These are phyloP conservation scores for Myotis davidii DNA, from an alignment of 2,113 vertebrate species.

Conservation along the genomic window DNA sequence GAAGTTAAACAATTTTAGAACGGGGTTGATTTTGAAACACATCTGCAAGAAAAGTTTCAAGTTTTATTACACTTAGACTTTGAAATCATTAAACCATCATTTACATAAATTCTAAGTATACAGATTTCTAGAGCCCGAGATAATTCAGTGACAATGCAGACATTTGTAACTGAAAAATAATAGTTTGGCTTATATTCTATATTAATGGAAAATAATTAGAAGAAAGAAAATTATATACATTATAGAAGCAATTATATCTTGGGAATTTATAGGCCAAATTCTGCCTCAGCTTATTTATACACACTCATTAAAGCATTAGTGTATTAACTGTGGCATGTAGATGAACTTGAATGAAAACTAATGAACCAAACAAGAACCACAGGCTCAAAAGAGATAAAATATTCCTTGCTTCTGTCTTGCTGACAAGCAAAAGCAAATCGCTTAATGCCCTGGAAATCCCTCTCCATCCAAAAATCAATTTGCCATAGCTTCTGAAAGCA, in stretches of 20 bases:
- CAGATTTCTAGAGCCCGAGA: not conserved
- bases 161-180: constrained; percentile 21
- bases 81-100: not conserved
- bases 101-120: constrained; percentile 40
- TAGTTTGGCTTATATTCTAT: constrained; percentile 12
- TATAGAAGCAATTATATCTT: constrained; percentile 48
- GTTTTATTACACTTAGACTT: not conserved
- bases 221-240: constrained; percentile 39
- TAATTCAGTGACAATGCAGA: not conserved
- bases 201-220: constrained; percentile 51
- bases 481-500: constrained; percentile 58
- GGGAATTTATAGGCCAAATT: constrained; percentile 36
- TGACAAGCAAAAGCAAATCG: constrained; percentile 70
- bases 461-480: constrained; percentile 73
- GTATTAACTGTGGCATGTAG: constrained; percentile 52
- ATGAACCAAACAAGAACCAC: constrained; percentile 69
- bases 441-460: constrained; percentile 73
- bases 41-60: not conserved
- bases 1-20: not conserved
- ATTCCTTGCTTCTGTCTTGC: constrained; percentile 55
- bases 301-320: constrained; percentile 64
- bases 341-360: constrained; percentile 71
- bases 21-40: not conserved
- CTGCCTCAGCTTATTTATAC: constrained; percentile 53
- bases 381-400: constrained; percentile 63